A percentile compares a stretch with the other conserved stretches of the same genome.
Evolutionary conservation across 2,888 invertebrate species (phyloP).

Genomic region (Harpagoxenus sublaevis): DNA sequence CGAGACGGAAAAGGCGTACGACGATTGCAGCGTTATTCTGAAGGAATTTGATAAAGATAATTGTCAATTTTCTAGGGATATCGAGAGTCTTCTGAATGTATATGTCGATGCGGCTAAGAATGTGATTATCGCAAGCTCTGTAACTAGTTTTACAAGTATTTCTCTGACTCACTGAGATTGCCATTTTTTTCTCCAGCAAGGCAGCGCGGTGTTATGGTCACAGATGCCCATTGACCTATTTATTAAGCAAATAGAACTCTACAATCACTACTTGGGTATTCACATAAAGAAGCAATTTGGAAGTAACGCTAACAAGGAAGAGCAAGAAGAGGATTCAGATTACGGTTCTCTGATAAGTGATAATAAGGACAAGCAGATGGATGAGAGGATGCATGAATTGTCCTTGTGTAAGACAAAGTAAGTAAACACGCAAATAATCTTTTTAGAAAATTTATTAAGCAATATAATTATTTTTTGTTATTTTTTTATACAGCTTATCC

Average conservation of each 20-base stretch:
- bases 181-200: slow-evolving; percentile 75
- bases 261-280: slow-evolving; percentile 78
- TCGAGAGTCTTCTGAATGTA: slow-evolving; percentile 76
- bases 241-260: slow-evolving; percentile 81
- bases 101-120: slow-evolving; percentile 80
- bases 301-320: slow-evolving; percentile 31
- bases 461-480: background rate
- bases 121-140: slow-evolving; percentile 69
- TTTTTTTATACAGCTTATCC: slow-evolving; percentile 58
- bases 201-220: slow-evolving; percentile 79
- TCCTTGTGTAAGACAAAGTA: slow-evolving; percentile 75
- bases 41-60: slow-evolving; percentile 59
- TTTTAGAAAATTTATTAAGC: background rate
- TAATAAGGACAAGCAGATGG: slow-evolving; percentile 67
- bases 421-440: slow-evolving; percentile 4
- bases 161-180: background rate
- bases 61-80: slow-evolving; percentile 75
- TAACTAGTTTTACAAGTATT: background rate
- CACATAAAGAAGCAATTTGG: slow-evolving; percentile 80
- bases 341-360: slow-evolving; percentile 69
- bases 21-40: slow-evolving; percentile 55
- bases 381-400: slow-evolving; percentile 76
- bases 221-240: slow-evolving; percentile 82
- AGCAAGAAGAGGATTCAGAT: slow-evolving; percentile 69
- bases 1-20: slow-evolving; percentile 53